A percentile compares a stretch with the other conserved stretches of the same genome.
phyloP scores from a whole-genome alignment of 2,888 invertebrate genomes.

The Lasioglossum vierecki region DNA sequence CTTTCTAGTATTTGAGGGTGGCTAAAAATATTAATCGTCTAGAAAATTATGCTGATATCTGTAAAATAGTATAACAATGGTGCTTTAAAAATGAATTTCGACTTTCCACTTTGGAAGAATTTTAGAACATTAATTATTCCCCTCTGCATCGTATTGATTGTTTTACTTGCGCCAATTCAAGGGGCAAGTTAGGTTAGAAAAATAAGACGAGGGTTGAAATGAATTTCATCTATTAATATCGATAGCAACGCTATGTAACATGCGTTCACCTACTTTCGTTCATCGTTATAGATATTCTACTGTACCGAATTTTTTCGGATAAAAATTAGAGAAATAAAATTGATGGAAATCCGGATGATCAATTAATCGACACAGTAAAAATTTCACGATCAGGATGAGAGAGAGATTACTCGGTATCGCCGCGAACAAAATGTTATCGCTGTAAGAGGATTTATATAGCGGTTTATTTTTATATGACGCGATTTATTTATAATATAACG shows the following conservation, averaged over 20 bases:
- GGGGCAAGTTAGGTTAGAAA: background rate
- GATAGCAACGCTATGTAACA: too few species aligned
- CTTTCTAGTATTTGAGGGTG: too few species aligned
- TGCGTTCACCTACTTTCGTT: too few species aligned
- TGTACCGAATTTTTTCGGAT: background rate
- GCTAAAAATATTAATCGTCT: too few species aligned
- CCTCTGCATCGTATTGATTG: too few species aligned
- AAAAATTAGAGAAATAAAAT: background rate
- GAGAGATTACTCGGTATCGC: background rate
- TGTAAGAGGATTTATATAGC: background rate
- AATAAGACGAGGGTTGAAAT: background rate
- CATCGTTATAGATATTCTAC: background rate
- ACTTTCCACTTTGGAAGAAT: background rate
- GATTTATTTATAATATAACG: conserved; percentile 42
- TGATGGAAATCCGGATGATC: background rate
- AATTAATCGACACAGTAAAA: background rate
- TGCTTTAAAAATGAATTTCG: too few species aligned
- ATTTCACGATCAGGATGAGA: background rate
- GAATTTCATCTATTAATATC: background rate
- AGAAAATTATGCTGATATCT: too few species aligned
- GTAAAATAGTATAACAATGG: too few species aligned
- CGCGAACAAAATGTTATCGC: background rate
- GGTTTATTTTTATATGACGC: conserved; percentile 36
- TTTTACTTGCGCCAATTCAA: background rate
- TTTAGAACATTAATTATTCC: background rate